Base-by-base conservation (phyloP, 2,888 invertebrate genomes). In the Mongoloraphidia duomilia region DNA sequence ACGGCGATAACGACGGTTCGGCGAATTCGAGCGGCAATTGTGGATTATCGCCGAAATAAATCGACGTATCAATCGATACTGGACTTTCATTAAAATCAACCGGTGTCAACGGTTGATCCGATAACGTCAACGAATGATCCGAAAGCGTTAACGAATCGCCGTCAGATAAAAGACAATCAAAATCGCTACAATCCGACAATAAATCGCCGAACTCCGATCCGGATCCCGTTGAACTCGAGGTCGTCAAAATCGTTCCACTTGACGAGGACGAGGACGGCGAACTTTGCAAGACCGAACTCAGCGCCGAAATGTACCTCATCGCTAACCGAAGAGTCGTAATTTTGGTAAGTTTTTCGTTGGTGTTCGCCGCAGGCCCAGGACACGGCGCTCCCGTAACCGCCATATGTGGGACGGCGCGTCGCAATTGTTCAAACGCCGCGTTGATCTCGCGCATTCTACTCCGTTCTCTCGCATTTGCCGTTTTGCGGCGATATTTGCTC, bases 391-490 rank as follows among this genome's bases (percentile, higher is more conserved):
- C 17, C 5, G 26, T 6, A 8, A 48, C 48, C 33, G 43, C 42
- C 26, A 48, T 48, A 47, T 65, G 64, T 8, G 80, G 80, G 34
- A 82, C 74, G 6, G 73, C 76, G 50, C 70, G 68, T 50, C 79
- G 68, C 26, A 82, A 65, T 11, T 72, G 65, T 59, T 80, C 80
- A 60, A 82, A 82, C 1, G 80, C 82, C 45, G 71, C 70, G 64
- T 82, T 82, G 53, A 82, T 81, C 59, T 81, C 80, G 52, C 75
- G 66, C 81, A 82, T 82, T 49, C 82, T 65, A 52, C 70, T 73
- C 48, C 82, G 61, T 60, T 82, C 82, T 6, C 82, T 61, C 0
- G 79, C 78, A 62, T 82, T 82, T 4, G 82, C 82, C 17, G 80
- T 80, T 65, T 77, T 77, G 54, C 82, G 68, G 26, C 81, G 65